A percentile compares a stretch with the other conserved stretches of the same genome.
phyloP scores from a whole-genome alignment of 2,113 vertebrate genomes.

The Ophiodon elongatus region DNA sequence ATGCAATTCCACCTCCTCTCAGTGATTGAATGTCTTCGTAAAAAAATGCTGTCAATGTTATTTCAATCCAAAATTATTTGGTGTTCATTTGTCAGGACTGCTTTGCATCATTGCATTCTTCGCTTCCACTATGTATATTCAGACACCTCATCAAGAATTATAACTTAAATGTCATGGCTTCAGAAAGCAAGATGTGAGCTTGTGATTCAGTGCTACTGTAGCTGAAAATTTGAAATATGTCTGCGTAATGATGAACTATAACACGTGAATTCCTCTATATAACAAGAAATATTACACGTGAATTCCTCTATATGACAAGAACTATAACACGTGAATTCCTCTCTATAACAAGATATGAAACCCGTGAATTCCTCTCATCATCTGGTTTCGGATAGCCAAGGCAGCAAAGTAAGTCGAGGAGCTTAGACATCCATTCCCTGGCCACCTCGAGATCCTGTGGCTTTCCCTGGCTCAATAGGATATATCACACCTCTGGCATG shows the following conservation, averaged over 20 bases:
- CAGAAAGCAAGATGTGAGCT: not conserved
- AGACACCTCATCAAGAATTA: not conserved
- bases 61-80: not conserved
- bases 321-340: not conserved
- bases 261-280: no score
- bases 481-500: conserved; percentile 9
- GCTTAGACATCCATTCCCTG: not conserved
- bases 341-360: not conserved
- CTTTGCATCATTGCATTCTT: not conserved
- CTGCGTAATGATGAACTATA: no score
- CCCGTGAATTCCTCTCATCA: conserved; percentile 24
- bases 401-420: not conserved
- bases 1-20: not conserved
- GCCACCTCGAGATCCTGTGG: not conserved
- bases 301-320: no score
- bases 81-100: not conserved
- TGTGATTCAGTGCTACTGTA: not conserved
- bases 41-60: not conserved
- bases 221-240: not conserved
- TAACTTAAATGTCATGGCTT: not conserved
- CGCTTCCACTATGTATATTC: not conserved
- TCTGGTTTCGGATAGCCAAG: not conserved
- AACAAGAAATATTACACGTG: no score
- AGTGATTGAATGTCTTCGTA: not conserved
- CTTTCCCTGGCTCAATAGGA: conserved; percentile 7